Conservation (phyloP, 2,113 vertebrate species). For the Neogobius melanostomus region DNA sequence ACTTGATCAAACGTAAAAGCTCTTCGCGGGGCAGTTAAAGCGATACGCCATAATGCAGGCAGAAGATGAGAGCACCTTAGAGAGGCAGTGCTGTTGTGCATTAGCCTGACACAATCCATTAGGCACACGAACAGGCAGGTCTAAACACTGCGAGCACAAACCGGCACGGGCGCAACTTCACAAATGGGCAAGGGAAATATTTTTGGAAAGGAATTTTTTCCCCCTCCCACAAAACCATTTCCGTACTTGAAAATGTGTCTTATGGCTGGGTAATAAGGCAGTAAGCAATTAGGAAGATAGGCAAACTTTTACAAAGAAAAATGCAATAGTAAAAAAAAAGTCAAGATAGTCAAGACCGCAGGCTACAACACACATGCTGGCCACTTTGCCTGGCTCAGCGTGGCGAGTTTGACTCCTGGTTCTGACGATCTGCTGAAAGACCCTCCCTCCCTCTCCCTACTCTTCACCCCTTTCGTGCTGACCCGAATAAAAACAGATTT, state of each 20-base stretch:
- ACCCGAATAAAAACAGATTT: too few relatives aligned
- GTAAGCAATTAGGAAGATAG: background rate
- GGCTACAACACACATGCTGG: too few relatives aligned
- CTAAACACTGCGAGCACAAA: background rate
- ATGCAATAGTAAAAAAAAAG: background rate
- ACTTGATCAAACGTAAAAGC: constrained; percentile 46
- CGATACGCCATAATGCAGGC: constrained; percentile 16
- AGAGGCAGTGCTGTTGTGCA: constrained; percentile 15
- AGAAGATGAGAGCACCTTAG: constrained; percentile 5
- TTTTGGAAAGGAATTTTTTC: background rate
- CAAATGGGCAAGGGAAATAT: background rate
- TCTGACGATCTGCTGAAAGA: too few relatives aligned
- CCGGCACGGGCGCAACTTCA: background rate
- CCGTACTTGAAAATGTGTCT: background rate
- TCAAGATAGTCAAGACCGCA: too few relatives aligned
- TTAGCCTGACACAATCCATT: background rate
- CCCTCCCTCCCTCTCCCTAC: too few relatives aligned
- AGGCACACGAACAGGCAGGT: background rate
- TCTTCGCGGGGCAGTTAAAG: constrained; percentile 40
- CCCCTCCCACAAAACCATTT: background rate
- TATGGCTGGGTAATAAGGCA: background rate
- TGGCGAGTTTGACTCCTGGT: too few relatives aligned
- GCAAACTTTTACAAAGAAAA: background rate
- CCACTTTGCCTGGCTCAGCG: too few relatives aligned
- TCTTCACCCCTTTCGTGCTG: too few relatives aligned